Evolutionary conservation across 2,888 invertebrate genomes (phyloP).

Genomic region (Pseudococcus longispinus): DNA sequence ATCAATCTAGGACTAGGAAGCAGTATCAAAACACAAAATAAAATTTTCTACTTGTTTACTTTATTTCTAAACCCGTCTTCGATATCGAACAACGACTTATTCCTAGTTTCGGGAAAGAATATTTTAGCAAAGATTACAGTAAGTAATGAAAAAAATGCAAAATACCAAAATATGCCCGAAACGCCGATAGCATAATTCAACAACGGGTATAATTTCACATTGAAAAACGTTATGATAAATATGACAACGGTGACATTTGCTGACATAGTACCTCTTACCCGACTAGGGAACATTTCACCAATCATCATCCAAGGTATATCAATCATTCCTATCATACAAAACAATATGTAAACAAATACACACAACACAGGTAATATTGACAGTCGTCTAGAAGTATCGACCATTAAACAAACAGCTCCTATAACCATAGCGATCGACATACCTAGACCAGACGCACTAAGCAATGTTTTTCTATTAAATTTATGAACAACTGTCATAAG

Average conservation of each 20-base stretch:
- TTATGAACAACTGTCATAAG: conserved; percentile 70
- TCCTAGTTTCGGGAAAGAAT: conserved; percentile 48
- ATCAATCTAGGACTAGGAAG: no score
- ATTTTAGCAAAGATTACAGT: conserved; percentile 33
- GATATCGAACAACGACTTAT: conserved; percentile 50
- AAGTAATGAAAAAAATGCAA: conserved; percentile 41
- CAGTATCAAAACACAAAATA: neutral
- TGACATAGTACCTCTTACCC: conserved; percentile 73
- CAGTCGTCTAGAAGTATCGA: conserved; percentile 60
- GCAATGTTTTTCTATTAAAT: conserved; percentile 70
- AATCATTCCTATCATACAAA: conserved; percentile 76
- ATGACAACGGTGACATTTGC: conserved; percentile 75
- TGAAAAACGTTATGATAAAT: conserved; percentile 73
- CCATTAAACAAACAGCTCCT: conserved; percentile 62
- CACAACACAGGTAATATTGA: conserved; percentile 67
- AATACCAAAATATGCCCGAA: conserved; percentile 48
- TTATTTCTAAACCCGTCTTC: conserved; percentile 48
- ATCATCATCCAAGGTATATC: conserved; percentile 79
- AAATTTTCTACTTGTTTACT: neutral
- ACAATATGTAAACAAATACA: conserved; percentile 73
- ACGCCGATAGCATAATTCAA: neutral
- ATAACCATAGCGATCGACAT: conserved; percentile 71
- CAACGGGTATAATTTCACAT: conserved; percentile 73
- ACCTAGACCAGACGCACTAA: conserved; percentile 68
- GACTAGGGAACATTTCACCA: conserved; percentile 74